Conservation (phyloP, 1,140 invertebrate species). For the Belonocnema kinseyi region DNA sequence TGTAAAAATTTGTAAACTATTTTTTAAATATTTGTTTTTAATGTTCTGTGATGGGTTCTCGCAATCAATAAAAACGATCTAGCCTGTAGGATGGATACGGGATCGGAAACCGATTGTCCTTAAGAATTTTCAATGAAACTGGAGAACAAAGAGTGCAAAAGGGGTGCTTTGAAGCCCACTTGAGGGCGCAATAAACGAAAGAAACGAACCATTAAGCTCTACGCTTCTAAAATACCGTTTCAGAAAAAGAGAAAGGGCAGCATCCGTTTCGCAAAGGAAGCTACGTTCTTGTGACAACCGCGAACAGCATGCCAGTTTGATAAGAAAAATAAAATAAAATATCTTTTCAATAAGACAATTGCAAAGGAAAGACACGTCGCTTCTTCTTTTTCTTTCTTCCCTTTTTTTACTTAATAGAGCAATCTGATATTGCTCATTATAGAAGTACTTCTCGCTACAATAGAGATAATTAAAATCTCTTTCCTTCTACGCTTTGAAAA, state of each 20-base stretch:
- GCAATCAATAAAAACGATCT: neutral
- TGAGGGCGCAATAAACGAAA: conserved; percentile 9
- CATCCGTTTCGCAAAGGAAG: neutral
- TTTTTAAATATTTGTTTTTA: neutral
- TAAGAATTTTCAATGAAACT: conserved; percentile 1
- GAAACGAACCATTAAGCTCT: conserved; percentile 10
- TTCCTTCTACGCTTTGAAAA: conserved; percentile 44
- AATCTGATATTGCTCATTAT: conserved; percentile 55
- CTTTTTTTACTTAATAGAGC: conserved; percentile 49
- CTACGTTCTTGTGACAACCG: conserved; percentile 3
- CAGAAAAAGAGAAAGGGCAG: neutral
- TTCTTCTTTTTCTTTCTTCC: conserved; percentile 28
- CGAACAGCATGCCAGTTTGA: neutral
- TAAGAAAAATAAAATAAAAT: conserved; percentile 48
- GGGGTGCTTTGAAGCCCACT: neutral
- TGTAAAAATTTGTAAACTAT: too few relatives aligned
- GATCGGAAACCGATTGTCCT: neutral
- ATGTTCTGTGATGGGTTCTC: neutral
- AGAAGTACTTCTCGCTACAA: conserved; percentile 47
- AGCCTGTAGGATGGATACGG: neutral
- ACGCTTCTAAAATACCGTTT: conserved; percentile 6
- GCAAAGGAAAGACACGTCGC: conserved; percentile 49
- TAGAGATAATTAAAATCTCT: conserved; percentile 53
- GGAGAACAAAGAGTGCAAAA: neutral
- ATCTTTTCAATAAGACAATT: conserved; percentile 53